Evolutionary conservation across 2,113 vertebrate genomes (phyloP), one percentile per base, ranked within the genome.

Genomic region (Channa argus): DNA sequence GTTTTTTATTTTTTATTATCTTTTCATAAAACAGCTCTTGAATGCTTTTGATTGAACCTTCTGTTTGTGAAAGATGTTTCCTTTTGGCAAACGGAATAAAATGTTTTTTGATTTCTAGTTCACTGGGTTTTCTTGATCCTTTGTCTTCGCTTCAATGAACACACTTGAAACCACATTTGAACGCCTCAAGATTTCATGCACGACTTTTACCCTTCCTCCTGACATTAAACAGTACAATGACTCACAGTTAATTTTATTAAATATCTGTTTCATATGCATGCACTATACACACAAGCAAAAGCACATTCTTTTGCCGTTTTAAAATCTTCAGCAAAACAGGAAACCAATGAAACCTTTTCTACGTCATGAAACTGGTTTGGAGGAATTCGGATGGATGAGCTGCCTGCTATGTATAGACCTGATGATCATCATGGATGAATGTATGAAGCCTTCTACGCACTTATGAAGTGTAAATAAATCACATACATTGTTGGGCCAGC

Each of bases 401-500:
- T 86, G 87, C 87, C 89, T 54, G 76, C 56, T 59, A 70, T 33
- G 43, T 84, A 24, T 24, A 52, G 74, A 91, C 83, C 79, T 85
- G 84, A 89, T 83, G 86, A 89, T 92, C 82, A 86, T 91, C 92
- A 92, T n/a, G 71, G 89, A 93, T 94, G 93, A 94, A 87, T 83
- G 80, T 61, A 90, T 73, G 82, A 85, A 72, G 73, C 47, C 3
- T 78, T 82, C 71, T 75, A 85, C 86, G 89, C 90, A 92, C 93
- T 92, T 94, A 92, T 92, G 92, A 92, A 93, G 91, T 91, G 92
- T 92, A 92, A 91, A 92, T 87, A 87, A 85, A 79, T 77, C 44
- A 65, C 41, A 80, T 77, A 84, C 43, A 79, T 60, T 53, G 38
- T 80, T 64, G 77, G 84, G 74, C 75, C 80, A 86, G 64, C 73